These are phyloP conservation scores for Amia ocellicauda DNA, from an alignment of 2,113 vertebrate genomes.

Conservation along the genomic window DNA sequence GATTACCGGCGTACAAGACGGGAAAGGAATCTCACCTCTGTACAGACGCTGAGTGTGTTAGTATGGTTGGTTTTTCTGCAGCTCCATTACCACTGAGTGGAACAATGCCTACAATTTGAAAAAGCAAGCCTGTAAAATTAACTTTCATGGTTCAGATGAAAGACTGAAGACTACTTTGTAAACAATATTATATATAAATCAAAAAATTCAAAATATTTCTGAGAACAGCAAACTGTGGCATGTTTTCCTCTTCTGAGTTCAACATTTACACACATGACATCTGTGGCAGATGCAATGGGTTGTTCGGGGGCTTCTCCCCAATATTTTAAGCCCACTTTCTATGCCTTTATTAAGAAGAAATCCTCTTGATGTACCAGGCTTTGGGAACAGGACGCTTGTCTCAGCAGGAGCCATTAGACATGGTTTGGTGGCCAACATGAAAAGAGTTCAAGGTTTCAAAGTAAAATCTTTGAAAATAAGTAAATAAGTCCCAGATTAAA, in stretches of 20 bases:
- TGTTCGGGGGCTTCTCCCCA: slow-evolving; percentile 63
- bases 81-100: background rate
- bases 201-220: slow-evolving; percentile 11
- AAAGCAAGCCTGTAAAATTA: slow-evolving; percentile 28
- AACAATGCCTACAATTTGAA: background rate
- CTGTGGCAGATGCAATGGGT: slow-evolving; percentile 63
- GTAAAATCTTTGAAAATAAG: background rate
- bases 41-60: slow-evolving; percentile 20
- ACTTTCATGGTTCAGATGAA: background rate
- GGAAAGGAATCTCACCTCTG: slow-evolving; percentile 49
- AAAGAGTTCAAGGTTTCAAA: slow-evolving; percentile 52
- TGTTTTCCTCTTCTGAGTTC: slow-evolving; percentile 32
- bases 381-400: slow-evolving; percentile 65
- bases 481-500: too few relatives aligned
- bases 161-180: background rate
- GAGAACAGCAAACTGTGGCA: background rate
- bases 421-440: slow-evolving; percentile 74
- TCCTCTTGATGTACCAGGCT: slow-evolving; percentile 52
- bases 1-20: too few relatives aligned
- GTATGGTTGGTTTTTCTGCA: too few relatives aligned
- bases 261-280: slow-evolving; percentile 62
- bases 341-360: slow-evolving; percentile 48
- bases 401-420: slow-evolving; percentile 76
- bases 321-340: slow-evolving; percentile 59
- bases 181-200: slow-evolving; percentile 14